Conservation (phyloP, 37 sponge, comb jelly and placozoan species). For the Ianthella basta region DNA sequence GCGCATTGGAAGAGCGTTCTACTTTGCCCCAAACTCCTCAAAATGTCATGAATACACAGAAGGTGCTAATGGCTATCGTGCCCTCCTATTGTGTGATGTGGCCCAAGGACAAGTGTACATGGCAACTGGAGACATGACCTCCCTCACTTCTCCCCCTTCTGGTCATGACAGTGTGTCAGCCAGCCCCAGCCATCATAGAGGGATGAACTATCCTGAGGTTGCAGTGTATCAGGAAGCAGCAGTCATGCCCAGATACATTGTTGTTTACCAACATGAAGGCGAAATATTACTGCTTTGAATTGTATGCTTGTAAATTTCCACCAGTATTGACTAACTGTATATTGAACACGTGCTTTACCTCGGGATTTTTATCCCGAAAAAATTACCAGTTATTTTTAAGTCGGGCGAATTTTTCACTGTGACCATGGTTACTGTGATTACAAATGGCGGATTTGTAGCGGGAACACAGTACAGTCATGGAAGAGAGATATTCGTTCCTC, state of each 20-base stretch:
- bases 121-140: slow-evolving; percentile 10
- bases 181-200: not conserved
- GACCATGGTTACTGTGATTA: too few relatives aligned
- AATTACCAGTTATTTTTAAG: too few relatives aligned
- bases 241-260: slow-evolving; percentile 52
- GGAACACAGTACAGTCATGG: slow-evolving; percentile 41
- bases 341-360: too few relatives aligned
- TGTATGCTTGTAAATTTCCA: slow-evolving; percentile 4
- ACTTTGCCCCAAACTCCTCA: slow-evolving; percentile 80
- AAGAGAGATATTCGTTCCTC: slow-evolving; percentile 81
- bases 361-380: too few relatives aligned
- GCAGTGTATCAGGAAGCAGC: slow-evolving; percentile 48
- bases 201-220: slow-evolving; percentile 66
- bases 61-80: slow-evolving; percentile 40
- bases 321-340: not conserved
- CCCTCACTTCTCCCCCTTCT: slow-evolving; percentile 32
- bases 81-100: not conserved
- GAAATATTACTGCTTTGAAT: slow-evolving; percentile 2
- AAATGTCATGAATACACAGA: slow-evolving; percentile 86
- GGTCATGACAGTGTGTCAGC: slow-evolving; percentile 64
- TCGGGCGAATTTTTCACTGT: too few relatives aligned
- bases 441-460: not conserved
- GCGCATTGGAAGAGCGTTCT: slow-evolving; percentile 73
- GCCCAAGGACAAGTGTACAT: slow-evolving; percentile 1
- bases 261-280: slow-evolving; percentile 61